Percentiles rank a stretch among this genome's conserved stretches.
Conservation (phyloP, 2,888 invertebrate species). For the Limnephilus marmoratus region DNA sequence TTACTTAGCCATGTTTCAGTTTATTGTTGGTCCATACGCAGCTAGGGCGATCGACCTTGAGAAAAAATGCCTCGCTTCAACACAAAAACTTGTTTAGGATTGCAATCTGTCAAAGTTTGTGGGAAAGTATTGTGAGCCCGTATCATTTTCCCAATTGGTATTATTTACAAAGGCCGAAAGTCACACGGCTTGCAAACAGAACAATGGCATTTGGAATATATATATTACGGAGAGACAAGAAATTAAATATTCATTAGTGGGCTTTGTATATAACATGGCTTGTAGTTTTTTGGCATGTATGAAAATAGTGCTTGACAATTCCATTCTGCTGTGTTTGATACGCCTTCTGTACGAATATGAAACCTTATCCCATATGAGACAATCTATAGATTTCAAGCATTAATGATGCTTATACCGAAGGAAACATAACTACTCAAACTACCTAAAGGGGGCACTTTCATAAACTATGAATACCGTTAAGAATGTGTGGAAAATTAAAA, state of each 20-base stretch:
- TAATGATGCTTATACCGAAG: not conserved
- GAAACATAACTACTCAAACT: not conserved
- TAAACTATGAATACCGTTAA: no score
- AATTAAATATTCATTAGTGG: slow-evolving; percentile 4
- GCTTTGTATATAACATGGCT: not conserved
- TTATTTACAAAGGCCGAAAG: slow-evolving; percentile 29
- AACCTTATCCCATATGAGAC: not conserved
- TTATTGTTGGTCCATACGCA: not conserved
- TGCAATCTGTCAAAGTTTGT: slow-evolving; percentile 45
- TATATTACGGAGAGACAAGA: not conserved
- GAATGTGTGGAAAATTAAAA: no score
- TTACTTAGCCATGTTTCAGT: slow-evolving; percentile 4
- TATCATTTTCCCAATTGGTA: slow-evolving; percentile 41
- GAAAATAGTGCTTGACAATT: not conserved
- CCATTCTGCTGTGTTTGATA: not conserved
- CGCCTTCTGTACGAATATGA: not conserved
- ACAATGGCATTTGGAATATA: slow-evolving; percentile 1
- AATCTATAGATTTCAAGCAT: not conserved
- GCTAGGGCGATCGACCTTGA: slow-evolving; percentile 58
- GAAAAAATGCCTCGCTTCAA: slow-evolving; percentile 57
- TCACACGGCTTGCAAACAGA: slow-evolving; percentile 7
- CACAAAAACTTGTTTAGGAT: slow-evolving; percentile 52
- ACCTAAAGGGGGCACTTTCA: no score
- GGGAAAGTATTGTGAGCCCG: slow-evolving; percentile 43
- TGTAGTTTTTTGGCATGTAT: not conserved